A percentile compares a stretch with the other conserved stretches of the same genome.
These are phyloP conservation scores for Thalassophryne amazonica DNA, from an alignment of 2,797 vertebrate genomes.

Conservation along the genomic window DNA sequence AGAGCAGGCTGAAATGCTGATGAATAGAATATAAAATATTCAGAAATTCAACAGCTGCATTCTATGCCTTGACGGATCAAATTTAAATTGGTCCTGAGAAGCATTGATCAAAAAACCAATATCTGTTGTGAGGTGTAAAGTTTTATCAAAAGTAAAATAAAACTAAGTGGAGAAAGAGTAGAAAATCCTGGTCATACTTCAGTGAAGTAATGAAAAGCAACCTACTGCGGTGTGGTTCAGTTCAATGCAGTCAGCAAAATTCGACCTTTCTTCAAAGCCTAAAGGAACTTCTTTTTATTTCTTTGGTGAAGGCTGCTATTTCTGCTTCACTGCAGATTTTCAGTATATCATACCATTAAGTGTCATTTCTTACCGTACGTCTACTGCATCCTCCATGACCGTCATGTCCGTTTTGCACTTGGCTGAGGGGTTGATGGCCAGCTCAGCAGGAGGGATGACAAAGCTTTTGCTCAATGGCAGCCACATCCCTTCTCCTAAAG, in stretches of 20 bases:
- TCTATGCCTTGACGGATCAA: background rate
- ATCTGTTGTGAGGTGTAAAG: background rate
- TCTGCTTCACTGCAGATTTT: too few relatives aligned
- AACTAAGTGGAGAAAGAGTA: background rate
- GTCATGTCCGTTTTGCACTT: slow-evolving; percentile 99
- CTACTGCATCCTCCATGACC: slow-evolving; percentile 97
- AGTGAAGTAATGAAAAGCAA: slow-evolving; percentile 11
- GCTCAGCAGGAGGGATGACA: slow-evolving; percentile 94
- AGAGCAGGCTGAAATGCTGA: slow-evolving; percentile 15
- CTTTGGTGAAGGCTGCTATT: background rate
- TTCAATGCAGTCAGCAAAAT: slow-evolving; percentile 7
- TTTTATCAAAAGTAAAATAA: slow-evolving; percentile 1
- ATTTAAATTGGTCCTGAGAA: background rate
- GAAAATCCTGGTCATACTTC: background rate
- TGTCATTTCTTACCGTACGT: slow-evolving; percentile 84
- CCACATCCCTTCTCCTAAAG: slow-evolving; percentile 98
- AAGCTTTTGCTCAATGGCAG: slow-evolving; percentile 97
- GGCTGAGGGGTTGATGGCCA: slow-evolving; percentile 97
- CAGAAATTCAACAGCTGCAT: background rate
- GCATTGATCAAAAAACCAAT: slow-evolving; percentile 2
- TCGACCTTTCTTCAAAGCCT: background rate
- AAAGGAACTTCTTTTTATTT: slow-evolving; percentile 1
- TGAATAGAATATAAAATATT: slow-evolving; percentile 7
- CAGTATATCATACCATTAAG: too few relatives aligned
- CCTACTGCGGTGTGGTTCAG: background rate